Percentiles rank a stretch among this genome's conserved stretches.
Conservation (phyloP, 2,797 vertebrate genomes). For the Molothrus aeneus region DNA sequence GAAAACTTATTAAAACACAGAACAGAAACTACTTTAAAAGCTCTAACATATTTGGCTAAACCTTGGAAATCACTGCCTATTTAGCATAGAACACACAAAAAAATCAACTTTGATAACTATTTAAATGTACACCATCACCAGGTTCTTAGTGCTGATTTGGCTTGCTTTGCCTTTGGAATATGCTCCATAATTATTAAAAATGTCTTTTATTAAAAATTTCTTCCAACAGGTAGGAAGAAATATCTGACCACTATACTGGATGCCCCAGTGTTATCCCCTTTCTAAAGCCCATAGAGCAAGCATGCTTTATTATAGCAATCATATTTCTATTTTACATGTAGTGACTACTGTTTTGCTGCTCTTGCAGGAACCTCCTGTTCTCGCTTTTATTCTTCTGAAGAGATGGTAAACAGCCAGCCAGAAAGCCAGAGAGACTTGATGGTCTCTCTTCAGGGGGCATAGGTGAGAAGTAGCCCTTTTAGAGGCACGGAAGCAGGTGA, state of each 20-base stretch:
- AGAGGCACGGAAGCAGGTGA: neutral
- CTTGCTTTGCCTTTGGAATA: neutral
- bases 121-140: neutral
- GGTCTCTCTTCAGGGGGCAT: neutral
- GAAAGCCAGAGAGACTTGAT: no score
- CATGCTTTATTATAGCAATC: neutral
- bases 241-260: neutral
- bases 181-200: neutral
- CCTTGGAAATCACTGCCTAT: neutral
- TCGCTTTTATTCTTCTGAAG: neutral
- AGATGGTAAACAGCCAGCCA: neutral
- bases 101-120: neutral
- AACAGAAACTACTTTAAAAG: neutral
- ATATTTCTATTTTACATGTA: neutral
- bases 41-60: slow-evolving; percentile 46
- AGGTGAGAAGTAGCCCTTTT: neutral
- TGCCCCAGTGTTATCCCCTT: neutral
- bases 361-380: neutral
- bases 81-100: neutral
- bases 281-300: neutral
- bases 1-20: neutral
- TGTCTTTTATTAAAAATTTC: neutral
- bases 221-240: neutral
- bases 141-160: neutral
- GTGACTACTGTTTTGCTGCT: neutral